A percentile compares a stretch with the other conserved stretches of the same genome.
These are phyloP conservation scores for Cenopis cana DNA, from an alignment of 2,888 invertebrate genomes.

Conservation along the genomic window DNA sequence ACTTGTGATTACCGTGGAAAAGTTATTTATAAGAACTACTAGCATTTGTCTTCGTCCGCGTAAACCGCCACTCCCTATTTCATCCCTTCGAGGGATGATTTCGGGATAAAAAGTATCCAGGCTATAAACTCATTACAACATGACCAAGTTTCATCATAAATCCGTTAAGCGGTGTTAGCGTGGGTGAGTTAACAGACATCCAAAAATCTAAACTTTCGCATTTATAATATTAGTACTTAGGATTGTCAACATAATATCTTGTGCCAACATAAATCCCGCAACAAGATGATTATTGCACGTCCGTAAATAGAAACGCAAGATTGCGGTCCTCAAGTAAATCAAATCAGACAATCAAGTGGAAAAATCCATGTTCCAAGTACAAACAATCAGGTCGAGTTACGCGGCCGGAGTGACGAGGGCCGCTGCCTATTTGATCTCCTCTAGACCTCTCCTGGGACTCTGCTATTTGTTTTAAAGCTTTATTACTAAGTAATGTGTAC, in stretches of 20 bases:
- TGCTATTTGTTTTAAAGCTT: constrained; percentile 84
- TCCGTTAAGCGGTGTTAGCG: too few species aligned
- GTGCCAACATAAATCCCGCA: neutral
- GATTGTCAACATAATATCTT: neutral
- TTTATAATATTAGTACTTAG: too few species aligned
- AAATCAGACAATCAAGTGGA: constrained; percentile 85
- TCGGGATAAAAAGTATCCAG: too few species aligned
- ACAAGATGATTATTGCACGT: constrained; percentile 8
- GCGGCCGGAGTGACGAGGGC: constrained; percentile 73
- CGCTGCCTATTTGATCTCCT: constrained; percentile 72
- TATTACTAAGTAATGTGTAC: constrained; percentile 85
- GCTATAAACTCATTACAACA: too few species aligned
- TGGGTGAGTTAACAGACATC: too few species aligned
- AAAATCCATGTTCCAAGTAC: constrained; percentile 82
- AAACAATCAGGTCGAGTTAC: constrained; percentile 84
- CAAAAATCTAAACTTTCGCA: too few species aligned
- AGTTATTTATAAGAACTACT: neutral
- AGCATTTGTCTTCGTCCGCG: too few species aligned
- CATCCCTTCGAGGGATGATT: too few species aligned
- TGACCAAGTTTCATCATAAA: too few species aligned
- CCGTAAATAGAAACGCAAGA: constrained; percentile 39
- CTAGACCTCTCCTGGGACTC: constrained; percentile 66
- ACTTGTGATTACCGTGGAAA: neutral
- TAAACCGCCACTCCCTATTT: too few species aligned
- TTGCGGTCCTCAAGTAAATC: constrained; percentile 73